These are phyloP conservation scores for Prunella fulvescens DNA, from an alignment of 2,113 vertebrate species.

Conservation along the genomic window DNA sequence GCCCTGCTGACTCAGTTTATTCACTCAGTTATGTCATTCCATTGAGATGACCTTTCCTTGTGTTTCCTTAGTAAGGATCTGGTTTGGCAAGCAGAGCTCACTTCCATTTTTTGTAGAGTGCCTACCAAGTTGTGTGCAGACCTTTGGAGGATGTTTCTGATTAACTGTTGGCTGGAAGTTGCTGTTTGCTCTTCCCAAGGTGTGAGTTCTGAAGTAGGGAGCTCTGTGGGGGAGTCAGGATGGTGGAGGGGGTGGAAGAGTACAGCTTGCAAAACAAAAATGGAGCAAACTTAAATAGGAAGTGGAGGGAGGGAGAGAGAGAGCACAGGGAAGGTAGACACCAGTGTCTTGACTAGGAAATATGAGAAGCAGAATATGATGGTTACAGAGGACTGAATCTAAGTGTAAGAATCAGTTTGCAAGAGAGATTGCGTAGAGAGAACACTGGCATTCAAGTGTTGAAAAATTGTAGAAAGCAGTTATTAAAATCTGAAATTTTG, in stretches of 20 bases:
- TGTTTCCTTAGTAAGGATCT: not conserved
- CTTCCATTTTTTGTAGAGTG: not conserved
- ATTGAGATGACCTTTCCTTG: not conserved
- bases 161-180: not conserved
- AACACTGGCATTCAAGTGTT: not conserved
- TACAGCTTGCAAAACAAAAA: not conserved
- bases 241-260: not conserved
- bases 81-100: not conserved
- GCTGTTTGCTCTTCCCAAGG: not conserved
- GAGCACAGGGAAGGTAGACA: not conserved
- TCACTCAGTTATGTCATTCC: not conserved
- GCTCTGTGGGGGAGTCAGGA: not conserved
- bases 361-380: not conserved
- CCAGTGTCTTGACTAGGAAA: not conserved
- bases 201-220: not conserved
- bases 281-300: not conserved
- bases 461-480: not conserved
- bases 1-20: not conserved
- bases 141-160: not conserved
- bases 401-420: not conserved
- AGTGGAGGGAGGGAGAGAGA: not conserved
- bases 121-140: not conserved
- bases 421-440: not conserved
- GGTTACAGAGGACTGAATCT: not conserved
- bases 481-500: not conserved